Percentiles rank a stretch among this genome's conserved stretches.
Evolutionary conservation across 2,113 vertebrate species (phyloP).

Genomic region (Sarotherodon lohbergeri): DNA sequence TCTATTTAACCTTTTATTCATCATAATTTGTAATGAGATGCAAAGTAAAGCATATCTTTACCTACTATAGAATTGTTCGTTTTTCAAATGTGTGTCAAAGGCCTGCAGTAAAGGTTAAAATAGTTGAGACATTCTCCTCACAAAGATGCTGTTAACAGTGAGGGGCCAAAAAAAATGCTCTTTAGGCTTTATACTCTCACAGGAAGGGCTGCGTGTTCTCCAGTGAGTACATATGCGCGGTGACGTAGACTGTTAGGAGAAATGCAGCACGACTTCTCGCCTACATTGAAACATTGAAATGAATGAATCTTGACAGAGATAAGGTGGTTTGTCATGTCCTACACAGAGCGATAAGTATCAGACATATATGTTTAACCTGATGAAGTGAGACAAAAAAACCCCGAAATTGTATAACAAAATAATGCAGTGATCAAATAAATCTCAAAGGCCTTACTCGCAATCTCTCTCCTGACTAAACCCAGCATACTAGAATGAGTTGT

Average conservation of each 20-base stretch:
- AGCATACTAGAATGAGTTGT: background rate
- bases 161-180: background rate
- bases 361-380: background rate
- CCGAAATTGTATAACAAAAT: background rate
- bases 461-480: background rate
- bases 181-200: background rate
- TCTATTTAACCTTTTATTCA: background rate
- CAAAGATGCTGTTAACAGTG: background rate
- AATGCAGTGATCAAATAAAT: background rate
- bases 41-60: background rate
- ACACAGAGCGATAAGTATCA: background rate
- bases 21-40: background rate
- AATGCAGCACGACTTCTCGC: background rate
- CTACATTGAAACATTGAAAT: background rate
- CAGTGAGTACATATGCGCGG: background rate
- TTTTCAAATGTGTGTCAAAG: background rate
- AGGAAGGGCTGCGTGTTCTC: background rate
- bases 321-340: background rate
- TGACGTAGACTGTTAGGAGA: background rate
- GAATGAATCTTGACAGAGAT: background rate
- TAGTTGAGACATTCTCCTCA: background rate
- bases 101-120: background rate
- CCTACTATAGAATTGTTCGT: background rate
- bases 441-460: background rate
- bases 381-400: background rate